These are phyloP conservation scores for Steatornis caripensis DNA, from an alignment of 2,113 vertebrate genomes.

Conservation along the genomic window DNA sequence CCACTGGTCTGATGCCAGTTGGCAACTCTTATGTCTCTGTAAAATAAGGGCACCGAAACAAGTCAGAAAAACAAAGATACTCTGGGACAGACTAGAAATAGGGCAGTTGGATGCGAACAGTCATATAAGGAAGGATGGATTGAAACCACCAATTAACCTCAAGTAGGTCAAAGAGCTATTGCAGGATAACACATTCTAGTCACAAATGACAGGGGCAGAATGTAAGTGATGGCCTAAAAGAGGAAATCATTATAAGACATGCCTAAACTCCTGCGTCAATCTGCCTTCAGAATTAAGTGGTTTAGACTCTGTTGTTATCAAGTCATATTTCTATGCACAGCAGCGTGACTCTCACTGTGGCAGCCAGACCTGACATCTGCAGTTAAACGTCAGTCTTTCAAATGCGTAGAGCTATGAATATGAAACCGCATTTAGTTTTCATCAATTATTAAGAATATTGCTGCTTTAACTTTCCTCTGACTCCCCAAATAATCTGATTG, in stretches of 20 bases:
- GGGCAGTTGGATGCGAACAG: background rate
- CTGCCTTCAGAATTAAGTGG: background rate
- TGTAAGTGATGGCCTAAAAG: conserved; percentile 15
- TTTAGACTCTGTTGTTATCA: background rate
- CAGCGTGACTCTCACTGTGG: background rate
- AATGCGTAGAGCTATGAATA: background rate
- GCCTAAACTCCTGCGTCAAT: background rate
- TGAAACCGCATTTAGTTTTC: background rate
- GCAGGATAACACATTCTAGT: background rate
- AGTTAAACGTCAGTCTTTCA: background rate
- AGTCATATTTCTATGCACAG: background rate
- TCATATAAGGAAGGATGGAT: background rate
- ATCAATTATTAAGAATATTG: background rate
- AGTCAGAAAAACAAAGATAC: background rate
- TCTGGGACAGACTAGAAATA: background rate
- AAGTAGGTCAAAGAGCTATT: conserved; percentile 5
- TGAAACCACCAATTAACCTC: conserved; percentile 42
- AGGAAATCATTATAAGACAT: background rate
- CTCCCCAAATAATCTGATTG: background rate
- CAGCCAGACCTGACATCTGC: background rate
- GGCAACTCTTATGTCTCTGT: background rate
- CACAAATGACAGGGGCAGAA: background rate
- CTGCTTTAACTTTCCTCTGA: background rate
- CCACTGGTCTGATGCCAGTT: background rate
- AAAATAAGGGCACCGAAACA: background rate